Conservation (phyloP, 1,140 invertebrate genomes). For the Heliconius himera region DNA sequence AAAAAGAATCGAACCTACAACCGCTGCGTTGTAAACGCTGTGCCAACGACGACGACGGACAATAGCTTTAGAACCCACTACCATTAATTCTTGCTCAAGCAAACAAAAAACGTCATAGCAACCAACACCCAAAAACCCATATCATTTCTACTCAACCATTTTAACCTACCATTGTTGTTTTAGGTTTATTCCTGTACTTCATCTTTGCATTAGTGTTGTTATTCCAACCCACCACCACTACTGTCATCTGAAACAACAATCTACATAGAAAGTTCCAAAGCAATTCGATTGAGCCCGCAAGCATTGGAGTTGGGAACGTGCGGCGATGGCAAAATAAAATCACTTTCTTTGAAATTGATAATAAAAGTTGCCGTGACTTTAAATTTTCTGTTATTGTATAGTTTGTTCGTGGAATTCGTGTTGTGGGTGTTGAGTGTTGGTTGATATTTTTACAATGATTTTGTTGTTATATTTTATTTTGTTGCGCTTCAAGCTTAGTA, state of each 20-base stretch:
- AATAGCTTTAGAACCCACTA: too few relatives aligned
- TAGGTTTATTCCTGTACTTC: slow-evolving; percentile 29
- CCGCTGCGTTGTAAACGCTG: too few relatives aligned
- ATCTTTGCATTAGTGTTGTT: slow-evolving; percentile 34
- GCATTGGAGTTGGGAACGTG: slow-evolving; percentile 20
- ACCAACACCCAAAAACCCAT: background rate
- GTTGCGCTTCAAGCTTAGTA: background rate
- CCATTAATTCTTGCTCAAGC: too few relatives aligned
- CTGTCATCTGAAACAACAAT: slow-evolving; percentile 35
- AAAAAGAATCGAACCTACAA: too few relatives aligned
- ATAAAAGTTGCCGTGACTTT: slow-evolving; percentile 36
- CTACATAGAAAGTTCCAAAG: slow-evolving; percentile 24
- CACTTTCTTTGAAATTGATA: slow-evolving; percentile 31
- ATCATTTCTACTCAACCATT: background rate
- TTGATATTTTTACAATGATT: background rate
- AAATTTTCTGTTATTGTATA: slow-evolving; percentile 36
- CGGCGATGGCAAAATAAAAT: slow-evolving; percentile 28
- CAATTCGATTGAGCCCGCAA: slow-evolving; percentile 31
- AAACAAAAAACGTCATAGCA: background rate
- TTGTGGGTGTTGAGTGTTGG: background rate
- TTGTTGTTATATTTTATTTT: background rate
- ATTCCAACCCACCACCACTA: slow-evolving; percentile 22
- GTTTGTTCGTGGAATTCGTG: background rate
- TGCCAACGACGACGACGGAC: too few relatives aligned
- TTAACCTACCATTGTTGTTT: slow-evolving; percentile 21